Evolutionary conservation across 2,113 vertebrate genomes (phyloP).

Genomic region (Prietella phreatophila): DNA sequence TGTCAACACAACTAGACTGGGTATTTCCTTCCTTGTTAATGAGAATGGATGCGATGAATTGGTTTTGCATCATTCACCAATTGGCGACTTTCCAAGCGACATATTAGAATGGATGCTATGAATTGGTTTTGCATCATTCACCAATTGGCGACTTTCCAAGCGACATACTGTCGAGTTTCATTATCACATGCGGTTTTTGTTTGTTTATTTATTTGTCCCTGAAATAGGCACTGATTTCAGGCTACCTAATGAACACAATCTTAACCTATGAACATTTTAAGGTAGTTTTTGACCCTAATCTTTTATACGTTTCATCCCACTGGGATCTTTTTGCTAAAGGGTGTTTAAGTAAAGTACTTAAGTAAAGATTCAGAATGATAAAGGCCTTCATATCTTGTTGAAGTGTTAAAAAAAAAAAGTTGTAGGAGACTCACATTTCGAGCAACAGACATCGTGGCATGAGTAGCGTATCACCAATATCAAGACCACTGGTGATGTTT

Average conservation of each 20-base stretch:
- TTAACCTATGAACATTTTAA: background rate
- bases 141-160: background rate
- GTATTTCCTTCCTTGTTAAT: background rate
- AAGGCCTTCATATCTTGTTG: no score
- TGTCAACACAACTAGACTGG: background rate
- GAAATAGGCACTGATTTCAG: background rate
- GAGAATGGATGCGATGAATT: background rate
- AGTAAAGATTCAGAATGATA: background rate
- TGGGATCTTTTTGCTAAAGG: background rate
- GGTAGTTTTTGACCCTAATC: background rate
- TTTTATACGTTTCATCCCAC: background rate
- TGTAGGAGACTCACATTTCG: background rate
- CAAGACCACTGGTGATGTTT: background rate
- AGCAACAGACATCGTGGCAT: background rate
- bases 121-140: background rate
- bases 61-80: background rate
- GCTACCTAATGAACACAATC: background rate
- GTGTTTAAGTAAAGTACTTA: background rate
- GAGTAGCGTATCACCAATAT: background rate
- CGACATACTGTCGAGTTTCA: no score
- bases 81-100: background rate
- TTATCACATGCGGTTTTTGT: background rate
- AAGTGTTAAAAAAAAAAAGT: no score
- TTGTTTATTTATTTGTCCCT: background rate
- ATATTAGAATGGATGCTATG: background rate